Percentiles rank a stretch among this genome's conserved stretches.
phyloP scores from a whole-genome alignment of 2,113 vertebrate genomes.

The Camelus bactrianus region DNA sequence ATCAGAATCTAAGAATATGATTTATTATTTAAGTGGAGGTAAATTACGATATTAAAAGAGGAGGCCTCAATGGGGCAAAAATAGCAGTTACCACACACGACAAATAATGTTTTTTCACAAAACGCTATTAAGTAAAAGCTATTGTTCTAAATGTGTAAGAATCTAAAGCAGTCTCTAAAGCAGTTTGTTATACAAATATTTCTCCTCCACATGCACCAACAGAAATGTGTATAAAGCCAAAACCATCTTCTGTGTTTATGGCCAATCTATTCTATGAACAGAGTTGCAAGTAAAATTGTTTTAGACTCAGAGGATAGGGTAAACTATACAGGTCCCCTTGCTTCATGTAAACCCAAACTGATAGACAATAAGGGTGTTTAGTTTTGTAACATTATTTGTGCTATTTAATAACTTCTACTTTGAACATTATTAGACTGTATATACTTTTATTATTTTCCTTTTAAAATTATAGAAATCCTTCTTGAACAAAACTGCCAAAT shows the following conservation, averaged over 20 bases:
- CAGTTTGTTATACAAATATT: slow-evolving; percentile 79
- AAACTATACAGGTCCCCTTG: slow-evolving; percentile 66
- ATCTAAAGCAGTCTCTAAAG: slow-evolving; percentile 80
- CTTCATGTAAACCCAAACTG: slow-evolving; percentile 62
- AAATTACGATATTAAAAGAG: slow-evolving; percentile 70
- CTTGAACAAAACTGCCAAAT: slow-evolving; percentile 88
- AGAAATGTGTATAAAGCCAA: slow-evolving; percentile 42
- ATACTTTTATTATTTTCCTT: slow-evolving; percentile 87
- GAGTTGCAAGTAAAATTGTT: slow-evolving; percentile 49
- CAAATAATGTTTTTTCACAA: slow-evolving; percentile 70
- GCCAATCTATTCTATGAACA: slow-evolving; percentile 58
- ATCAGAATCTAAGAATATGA: slow-evolving; percentile 74
- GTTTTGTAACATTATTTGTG: slow-evolving; percentile 85
- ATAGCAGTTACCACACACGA: slow-evolving; percentile 70
- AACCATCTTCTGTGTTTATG: slow-evolving; percentile 58
- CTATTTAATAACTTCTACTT: slow-evolving; percentile 88
- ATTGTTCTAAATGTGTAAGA: slow-evolving; percentile 73
- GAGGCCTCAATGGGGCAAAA: slow-evolving; percentile 59
- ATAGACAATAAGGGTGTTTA: slow-evolving; percentile 86
- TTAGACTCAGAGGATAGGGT: slow-evolving; percentile 74
- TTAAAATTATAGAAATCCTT: slow-evolving; percentile 75
- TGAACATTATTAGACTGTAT: slow-evolving; percentile 88
- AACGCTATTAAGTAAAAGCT: slow-evolving; percentile 61
- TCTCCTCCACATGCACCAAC: slow-evolving; percentile 67
- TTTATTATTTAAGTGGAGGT: slow-evolving; percentile 71